Evolutionary conservation across 2,797 vertebrate genomes (phyloP).

Genomic region (Graptemys geographica): DNA sequence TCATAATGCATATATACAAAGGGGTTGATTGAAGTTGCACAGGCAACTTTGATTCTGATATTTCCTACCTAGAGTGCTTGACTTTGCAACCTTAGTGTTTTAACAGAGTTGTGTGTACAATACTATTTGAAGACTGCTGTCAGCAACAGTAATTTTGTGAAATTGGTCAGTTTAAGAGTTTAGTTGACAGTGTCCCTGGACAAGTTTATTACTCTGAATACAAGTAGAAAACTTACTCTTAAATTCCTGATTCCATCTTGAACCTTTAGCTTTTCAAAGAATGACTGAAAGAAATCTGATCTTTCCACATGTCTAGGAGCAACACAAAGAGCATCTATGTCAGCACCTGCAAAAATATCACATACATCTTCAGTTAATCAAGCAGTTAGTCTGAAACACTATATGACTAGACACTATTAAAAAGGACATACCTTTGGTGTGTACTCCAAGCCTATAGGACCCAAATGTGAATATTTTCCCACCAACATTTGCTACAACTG

Average conservation of each 20-base stretch:
- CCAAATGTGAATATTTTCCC: slow-evolving; percentile 99
- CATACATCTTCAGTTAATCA: neutral
- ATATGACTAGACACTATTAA: neutral
- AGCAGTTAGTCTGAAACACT: slow-evolving; percentile 5
- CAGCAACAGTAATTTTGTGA: neutral
- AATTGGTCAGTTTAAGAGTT: neutral
- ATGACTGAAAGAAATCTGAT: slow-evolving; percentile 95
- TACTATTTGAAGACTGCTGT: neutral
- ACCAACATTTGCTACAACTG: slow-evolving; percentile 87
- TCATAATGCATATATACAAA: neutral
- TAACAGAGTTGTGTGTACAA: neutral
- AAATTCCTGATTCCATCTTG: slow-evolving; percentile 94
- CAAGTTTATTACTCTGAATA: slow-evolving; percentile 17
- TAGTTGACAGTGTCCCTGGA: neutral
- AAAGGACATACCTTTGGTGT: slow-evolving; percentile 93
- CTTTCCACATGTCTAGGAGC: slow-evolving; percentile 96
- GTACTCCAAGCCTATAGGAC: slow-evolving; percentile 97
- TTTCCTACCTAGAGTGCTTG: neutral
- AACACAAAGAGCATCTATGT: slow-evolving; percentile 97
- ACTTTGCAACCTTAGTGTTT: neutral
- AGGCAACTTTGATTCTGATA: neutral
- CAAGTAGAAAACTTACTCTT: slow-evolving; percentile 83
- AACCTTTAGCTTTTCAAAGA: slow-evolving; percentile 95
- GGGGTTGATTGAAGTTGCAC: neutral
- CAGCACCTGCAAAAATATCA: slow-evolving; percentile 87